Percentiles rank a stretch among this genome's conserved stretches.
Evolutionary conservation across 2,113 vertebrate species (phyloP).

Genomic region (Campylomormyrus tamandua): DNA sequence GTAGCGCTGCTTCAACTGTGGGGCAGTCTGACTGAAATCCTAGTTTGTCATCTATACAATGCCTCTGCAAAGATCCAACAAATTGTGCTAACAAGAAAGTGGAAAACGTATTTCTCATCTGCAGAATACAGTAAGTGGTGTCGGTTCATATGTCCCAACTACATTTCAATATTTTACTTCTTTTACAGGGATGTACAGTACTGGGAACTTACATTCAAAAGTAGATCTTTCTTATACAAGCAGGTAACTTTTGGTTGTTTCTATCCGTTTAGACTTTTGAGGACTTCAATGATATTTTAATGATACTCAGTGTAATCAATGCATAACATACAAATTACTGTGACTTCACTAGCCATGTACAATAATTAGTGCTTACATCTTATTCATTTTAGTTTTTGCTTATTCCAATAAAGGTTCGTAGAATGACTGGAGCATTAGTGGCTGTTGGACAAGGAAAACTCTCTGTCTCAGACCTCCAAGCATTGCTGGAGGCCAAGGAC

Average conservation of each 20-base stretch:
- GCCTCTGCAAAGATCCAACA: background rate
- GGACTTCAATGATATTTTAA: background rate
- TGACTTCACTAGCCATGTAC: background rate
- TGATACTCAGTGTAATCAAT: background rate
- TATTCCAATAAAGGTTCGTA: constrained; percentile 65
- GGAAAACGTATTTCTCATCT: background rate
- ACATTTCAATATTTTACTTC: background rate
- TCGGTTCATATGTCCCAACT: background rate
- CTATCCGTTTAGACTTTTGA: background rate
- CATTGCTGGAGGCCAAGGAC: constrained; percentile 63
- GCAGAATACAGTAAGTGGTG: background rate
- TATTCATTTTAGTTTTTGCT: background rate
- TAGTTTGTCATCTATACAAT: background rate
- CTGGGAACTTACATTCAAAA: background rate
- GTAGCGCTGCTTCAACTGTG: too few species aligned
- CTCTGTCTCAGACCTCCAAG: constrained; percentile 53
- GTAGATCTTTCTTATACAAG: background rate
- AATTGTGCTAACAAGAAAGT: background rate
- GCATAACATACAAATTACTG: background rate
- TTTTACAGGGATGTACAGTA: background rate
- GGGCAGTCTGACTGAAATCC: too few species aligned
- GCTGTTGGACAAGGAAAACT: constrained; percentile 68
- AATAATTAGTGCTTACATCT: background rate
- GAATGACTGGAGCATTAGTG: constrained; percentile 78
- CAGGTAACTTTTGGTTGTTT: background rate